Evolutionary conservation across 2,113 vertebrate species (phyloP).

Genomic region (Rana temporaria): DNA sequence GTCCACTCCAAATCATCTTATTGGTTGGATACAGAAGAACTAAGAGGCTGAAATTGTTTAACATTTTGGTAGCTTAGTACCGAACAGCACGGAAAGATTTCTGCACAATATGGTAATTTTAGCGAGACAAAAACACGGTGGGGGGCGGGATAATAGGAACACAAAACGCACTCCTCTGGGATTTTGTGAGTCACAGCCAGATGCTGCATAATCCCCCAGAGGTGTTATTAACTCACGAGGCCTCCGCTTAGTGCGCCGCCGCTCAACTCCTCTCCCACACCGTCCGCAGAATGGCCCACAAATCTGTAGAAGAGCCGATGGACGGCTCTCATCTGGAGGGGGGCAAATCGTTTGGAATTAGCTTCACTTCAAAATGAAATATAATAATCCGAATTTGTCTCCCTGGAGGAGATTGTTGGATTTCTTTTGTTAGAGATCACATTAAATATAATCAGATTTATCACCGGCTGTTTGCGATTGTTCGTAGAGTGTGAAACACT

Average conservation of each 20-base stretch:
- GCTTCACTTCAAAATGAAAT: constrained; percentile 4
- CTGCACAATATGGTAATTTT: constrained; percentile 53
- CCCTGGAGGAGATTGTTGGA: background rate
- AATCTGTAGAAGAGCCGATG: background rate
- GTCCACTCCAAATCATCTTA: too few species aligned
- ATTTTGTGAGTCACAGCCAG: constrained; percentile 65
- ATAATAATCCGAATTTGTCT: constrained; percentile 13
- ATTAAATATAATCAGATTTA: constrained; percentile 5
- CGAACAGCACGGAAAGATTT: constrained; percentile 54
- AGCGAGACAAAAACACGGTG: constrained; percentile 55
- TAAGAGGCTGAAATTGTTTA: constrained; percentile 5
- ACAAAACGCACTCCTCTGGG: constrained; percentile 55
- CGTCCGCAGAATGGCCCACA: background rate
- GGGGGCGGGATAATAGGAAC: constrained; percentile 56
- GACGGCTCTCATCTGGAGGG: background rate
- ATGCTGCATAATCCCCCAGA: constrained; percentile 63
- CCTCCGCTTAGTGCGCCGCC: background rate
- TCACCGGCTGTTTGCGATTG: background rate
- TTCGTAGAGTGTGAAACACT: background rate
- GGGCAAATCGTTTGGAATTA: background rate
- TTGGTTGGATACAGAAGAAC: background rate
- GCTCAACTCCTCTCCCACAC: background rate
- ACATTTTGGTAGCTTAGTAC: constrained; percentile 13
- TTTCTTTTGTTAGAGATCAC: constrained; percentile 1
- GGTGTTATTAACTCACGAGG: constrained; percentile 63